Evolutionary conservation across 2,888 invertebrate species (phyloP).

Genomic region (Hoplodrina blanda): DNA sequence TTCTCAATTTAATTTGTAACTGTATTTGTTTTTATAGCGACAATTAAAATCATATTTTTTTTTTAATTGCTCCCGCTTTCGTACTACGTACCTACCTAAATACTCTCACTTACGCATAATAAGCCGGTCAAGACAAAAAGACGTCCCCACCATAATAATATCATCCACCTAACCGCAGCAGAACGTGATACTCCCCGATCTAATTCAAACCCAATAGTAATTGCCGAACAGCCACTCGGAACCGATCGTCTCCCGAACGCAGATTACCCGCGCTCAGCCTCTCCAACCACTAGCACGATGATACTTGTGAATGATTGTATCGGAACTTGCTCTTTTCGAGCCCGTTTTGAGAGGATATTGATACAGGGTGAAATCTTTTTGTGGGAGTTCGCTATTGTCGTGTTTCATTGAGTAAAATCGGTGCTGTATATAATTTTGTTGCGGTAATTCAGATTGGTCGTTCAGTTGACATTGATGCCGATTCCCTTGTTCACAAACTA

Average conservation of each 20-base stretch:
- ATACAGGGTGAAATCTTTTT: constrained; percentile 82
- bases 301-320: constrained; percentile 77
- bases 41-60: no score
- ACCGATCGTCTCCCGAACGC: constrained; percentile 78
- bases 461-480: no score
- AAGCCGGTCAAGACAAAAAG: background rate
- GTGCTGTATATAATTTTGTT: background rate
- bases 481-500: no score
- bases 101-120: no score
- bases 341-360: constrained; percentile 80
- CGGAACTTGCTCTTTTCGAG: constrained; percentile 82
- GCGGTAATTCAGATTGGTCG: no score
- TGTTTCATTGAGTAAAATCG: background rate
- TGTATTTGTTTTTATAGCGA: no score
- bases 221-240: constrained; percentile 63
- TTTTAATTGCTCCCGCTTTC: no score
- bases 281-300: constrained; percentile 71
- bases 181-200: constrained; percentile 64
- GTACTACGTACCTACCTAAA: no score
- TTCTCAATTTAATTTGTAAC: no score
- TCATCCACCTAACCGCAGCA: constrained; percentile 40
- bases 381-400: constrained; percentile 13
- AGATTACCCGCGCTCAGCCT: constrained; percentile 85
- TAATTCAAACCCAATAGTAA: constrained; percentile 66
- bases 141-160: constrained; percentile 8